Base-by-base conservation (phyloP, 2,888 invertebrate genomes). In the Pedicia rivosa region DNA sequence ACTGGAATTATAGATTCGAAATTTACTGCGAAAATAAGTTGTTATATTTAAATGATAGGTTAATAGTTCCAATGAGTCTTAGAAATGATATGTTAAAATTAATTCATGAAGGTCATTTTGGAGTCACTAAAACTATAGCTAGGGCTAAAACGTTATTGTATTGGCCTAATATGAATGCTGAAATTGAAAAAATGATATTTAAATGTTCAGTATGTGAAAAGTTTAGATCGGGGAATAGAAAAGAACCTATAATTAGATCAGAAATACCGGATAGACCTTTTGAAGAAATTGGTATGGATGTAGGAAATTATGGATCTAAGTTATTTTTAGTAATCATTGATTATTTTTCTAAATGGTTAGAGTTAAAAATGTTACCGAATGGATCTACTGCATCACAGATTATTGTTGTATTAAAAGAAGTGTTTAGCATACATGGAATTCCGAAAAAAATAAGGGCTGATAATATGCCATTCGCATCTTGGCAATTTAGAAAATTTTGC, bases 291-390 rank as follows among this genome's bases (percentile, higher is more conserved):
- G 20, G 20, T 5, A 6, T 5, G 5, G 20, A 20, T 8, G 5
- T 20, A 6, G 20, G 20, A 6, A n/a, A n/a, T n/a, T n/a, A n/a
- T n/a, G n/a, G n/a, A n/a, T n/a, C n/a, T n/a, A n/a, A n/a, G n/a
- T n/a, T n/a, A n/a, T 49, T 44, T 37, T 41, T 52, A 29, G 40
- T 50, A 3, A 36, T 47, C 24, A 31, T 43, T 7, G 48, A 49
- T 31, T 44, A 42, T 29, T 49, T 43, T 25, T 40, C 42, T 4
- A 44, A 45, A 28, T 47, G 37, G 42, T 29, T 44, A 27, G 46
- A 49, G 27, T 39, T 46, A 10, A 20, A 40, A 14, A 14, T 36
- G n/a, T 28, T 46, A 12, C 30, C 19, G 19, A 35, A 26, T 8
- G 41, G 42, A 19, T 38, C 38, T 3, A 22, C 38, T 9, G 7